Evolutionary conservation across 1,140 invertebrate species (phyloP).

Genomic region (Zaprionus capensis): DNA sequence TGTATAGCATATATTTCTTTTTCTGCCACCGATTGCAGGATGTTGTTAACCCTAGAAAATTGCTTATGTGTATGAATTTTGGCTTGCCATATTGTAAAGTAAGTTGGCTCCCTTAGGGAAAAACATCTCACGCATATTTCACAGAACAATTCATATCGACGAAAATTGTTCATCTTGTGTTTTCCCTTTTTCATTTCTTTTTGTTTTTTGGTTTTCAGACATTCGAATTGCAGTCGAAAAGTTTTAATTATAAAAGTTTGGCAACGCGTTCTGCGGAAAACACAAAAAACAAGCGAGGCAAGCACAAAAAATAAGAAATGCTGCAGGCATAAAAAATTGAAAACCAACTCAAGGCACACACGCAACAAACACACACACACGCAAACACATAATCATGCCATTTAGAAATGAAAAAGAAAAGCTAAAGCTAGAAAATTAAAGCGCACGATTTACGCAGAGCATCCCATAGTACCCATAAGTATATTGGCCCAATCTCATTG

Average conservation of each 20-base stretch:
- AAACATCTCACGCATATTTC: conserved; percentile 38
- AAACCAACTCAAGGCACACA: conserved; percentile 8
- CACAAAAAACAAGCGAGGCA: conserved; percentile 23
- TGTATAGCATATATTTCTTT: background rate
- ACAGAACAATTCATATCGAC: conserved; percentile 55
- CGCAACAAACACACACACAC: conserved; percentile 18
- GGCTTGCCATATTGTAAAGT: background rate
- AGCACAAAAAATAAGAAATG: conserved; percentile 44
- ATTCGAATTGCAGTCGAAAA: conserved; percentile 55
- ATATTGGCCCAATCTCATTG: conserved; percentile 11
- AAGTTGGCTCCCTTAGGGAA: background rate
- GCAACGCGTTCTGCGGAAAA: conserved; percentile 42
- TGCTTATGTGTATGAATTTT: conserved; percentile 10
- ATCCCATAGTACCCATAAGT: background rate
- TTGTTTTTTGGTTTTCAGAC: conserved; percentile 12
- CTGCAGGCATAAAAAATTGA: conserved; percentile 40
- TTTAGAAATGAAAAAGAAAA: conserved; percentile 1
- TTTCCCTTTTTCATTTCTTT: conserved; percentile 22
- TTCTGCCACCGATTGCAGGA: background rate
- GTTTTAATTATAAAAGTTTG: conserved; percentile 77
- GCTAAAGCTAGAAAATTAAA: conserved; percentile 13
- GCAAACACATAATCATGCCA: background rate
- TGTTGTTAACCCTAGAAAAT: conserved; percentile 1
- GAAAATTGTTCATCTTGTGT: conserved; percentile 12
- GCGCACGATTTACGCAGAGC: background rate